Percentiles rank a stretch among this genome's conserved stretches.
Evolutionary conservation across 1,140 invertebrate species (phyloP).

Genomic region (Bombus terrestris): DNA sequence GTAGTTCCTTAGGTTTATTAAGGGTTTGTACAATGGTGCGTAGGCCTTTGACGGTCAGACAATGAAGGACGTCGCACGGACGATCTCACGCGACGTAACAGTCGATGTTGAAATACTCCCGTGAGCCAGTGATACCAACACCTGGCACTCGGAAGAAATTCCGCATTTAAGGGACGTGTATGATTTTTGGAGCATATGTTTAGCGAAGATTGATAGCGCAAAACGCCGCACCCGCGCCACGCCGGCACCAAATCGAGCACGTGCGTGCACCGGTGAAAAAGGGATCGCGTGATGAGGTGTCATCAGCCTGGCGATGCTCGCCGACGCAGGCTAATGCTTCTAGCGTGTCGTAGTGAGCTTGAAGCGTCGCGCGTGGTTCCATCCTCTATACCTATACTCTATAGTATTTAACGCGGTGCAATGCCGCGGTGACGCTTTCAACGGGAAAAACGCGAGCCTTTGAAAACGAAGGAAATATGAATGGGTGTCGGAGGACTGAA

Average conservation of each 20-base stretch:
- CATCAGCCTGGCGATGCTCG: slow-evolving; percentile 9
- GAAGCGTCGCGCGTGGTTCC: too few relatives aligned
- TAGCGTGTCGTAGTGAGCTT: not conserved
- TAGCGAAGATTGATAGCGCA: not conserved
- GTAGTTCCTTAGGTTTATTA: too few relatives aligned
- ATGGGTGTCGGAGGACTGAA: not conserved
- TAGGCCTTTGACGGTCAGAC: too few relatives aligned
- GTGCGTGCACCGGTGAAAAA: slow-evolving; percentile 5
- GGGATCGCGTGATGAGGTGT: slow-evolving; percentile 39
- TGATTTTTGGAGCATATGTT: slow-evolving; percentile 35
- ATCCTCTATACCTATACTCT: not conserved
- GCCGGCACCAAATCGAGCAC: not conserved
- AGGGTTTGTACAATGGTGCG: too few relatives aligned
- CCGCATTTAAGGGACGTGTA: not conserved
- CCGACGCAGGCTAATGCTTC: not conserved
- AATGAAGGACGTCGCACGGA: too few relatives aligned
- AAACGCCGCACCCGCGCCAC: not conserved
- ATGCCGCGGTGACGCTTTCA: slow-evolving; percentile 16
- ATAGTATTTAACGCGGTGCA: slow-evolving; percentile 23
- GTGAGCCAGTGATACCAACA: not conserved
- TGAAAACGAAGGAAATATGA: slow-evolving; percentile 1
- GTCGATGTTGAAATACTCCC: too few relatives aligned
- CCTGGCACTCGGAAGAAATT: not conserved
- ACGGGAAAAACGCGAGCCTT: slow-evolving; percentile 8
- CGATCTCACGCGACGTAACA: too few relatives aligned